Base-by-base conservation (phyloP, 1,140 invertebrate genomes). In the Habropoda laboriosa region DNA sequence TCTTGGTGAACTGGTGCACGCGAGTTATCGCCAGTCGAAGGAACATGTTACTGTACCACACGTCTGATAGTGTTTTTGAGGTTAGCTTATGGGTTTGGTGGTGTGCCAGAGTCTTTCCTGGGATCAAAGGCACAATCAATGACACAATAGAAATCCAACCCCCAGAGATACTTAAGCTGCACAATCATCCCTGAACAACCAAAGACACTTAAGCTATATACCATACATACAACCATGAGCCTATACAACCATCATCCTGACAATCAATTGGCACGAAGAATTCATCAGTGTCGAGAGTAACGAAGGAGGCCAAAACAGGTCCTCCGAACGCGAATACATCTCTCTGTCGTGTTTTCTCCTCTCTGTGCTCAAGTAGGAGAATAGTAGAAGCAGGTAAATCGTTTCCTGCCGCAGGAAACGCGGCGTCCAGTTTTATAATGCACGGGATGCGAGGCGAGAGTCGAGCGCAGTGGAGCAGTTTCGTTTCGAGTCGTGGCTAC, bases 381-480 rank as follows among this genome's bases (percentile, higher is more conserved):
- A 61, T 21, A 60, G 27, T n/a, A 51, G 60, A 45, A 47, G 0
- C 51, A 30, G 74, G 74, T 47, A 57, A 76, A 76, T 76, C 32
- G 63, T 57, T 57, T 57, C 51, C 40, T 55, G n/a, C 21, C n/a
- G 72, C 24, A 42, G 32, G 60, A 53, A 63, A 64, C 58, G 47
- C 60, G 5, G 16, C 72, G 35, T 57, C 51, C 74, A 76, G 74
- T 32, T 68, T 76, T 77, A 70, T 60, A 77, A 70, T 32, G 51
- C 53, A 32, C 42, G 42, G 53, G 64, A 77, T 42, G 16, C 51
- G 55, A 24, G 24, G 38, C 38, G 70, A 18, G 71, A 74, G 58
- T 45, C 30, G 58, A 45, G 45, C 45, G 71, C 58, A 74, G 71
- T 74, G 13, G 74, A 68, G 74, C 53, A 77, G 74, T 77, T 70